Evolutionary conservation across 2,113 vertebrate genomes (phyloP).

Genomic region (Rana temporaria): DNA sequence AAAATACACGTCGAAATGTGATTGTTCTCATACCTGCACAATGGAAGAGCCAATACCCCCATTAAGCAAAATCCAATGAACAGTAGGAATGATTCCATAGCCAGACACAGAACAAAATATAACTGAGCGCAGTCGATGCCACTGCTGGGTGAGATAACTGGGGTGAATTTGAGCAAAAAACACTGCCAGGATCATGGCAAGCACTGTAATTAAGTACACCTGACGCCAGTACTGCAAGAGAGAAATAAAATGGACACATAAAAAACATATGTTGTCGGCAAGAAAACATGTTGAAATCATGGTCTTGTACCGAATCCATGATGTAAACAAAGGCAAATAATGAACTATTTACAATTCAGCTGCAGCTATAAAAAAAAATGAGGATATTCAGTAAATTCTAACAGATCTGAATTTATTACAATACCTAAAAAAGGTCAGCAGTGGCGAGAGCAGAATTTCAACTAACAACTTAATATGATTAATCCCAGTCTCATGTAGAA

Average conservation of each 20-base stretch:
- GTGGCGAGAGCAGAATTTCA: too few relatives aligned
- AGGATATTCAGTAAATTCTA: background rate
- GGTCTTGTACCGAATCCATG: background rate
- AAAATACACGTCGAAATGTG: background rate
- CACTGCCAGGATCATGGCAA: conserved; percentile 90
- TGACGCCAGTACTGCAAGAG: conserved; percentile 90
- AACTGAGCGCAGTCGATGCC: conserved; percentile 86
- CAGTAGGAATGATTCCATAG: conserved; percentile 88
- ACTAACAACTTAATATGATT: too few relatives aligned
- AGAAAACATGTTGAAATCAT: background rate
- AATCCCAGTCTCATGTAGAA: too few relatives aligned
- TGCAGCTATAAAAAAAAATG: background rate
- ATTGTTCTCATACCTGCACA: conserved; percentile 81
- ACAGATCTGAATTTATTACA: too few relatives aligned
- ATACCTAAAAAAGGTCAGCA: too few relatives aligned
- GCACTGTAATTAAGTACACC: conserved; percentile 90
- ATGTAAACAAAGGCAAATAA: background rate
- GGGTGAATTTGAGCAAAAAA: conserved; percentile 97
- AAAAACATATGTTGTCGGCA: background rate
- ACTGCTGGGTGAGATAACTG: conserved; percentile 89
- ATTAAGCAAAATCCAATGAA: conserved; percentile 93
- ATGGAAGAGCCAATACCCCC: conserved; percentile 85
- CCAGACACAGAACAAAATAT: conserved; percentile 89
- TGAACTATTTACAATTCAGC: background rate
- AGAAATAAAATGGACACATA: background rate